These are phyloP conservation scores for Phyllostomus hastatus DNA, from an alignment of 2,113 vertebrate species.

Conservation along the genomic window DNA sequence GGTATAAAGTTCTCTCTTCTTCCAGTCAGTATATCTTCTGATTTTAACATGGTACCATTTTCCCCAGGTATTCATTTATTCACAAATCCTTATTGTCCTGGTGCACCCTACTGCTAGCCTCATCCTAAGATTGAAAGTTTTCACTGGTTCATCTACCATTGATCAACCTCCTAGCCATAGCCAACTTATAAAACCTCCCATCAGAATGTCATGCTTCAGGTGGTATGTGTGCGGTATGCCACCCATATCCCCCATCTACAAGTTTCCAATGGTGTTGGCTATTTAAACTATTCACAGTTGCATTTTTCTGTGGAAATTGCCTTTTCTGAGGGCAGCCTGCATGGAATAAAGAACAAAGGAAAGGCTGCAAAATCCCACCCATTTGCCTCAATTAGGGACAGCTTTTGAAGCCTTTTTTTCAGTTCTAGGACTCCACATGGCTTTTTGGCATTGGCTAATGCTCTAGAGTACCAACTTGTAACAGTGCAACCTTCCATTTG, in stretches of 20 bases:
- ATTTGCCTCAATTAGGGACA: not conserved
- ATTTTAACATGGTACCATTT: not conserved
- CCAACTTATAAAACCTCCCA: not conserved
- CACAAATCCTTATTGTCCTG: not conserved
- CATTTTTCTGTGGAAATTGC: not conserved
- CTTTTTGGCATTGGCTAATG: not conserved
- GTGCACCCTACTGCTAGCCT: fast-evolving
- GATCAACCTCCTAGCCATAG: not conserved
- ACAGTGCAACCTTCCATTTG: not conserved
- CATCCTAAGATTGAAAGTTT: not conserved
- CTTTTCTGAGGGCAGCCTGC: not conserved
- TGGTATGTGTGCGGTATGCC: not conserved
- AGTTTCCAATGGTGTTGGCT: not conserved
- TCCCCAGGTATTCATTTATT: not conserved
- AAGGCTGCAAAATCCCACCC: not conserved
- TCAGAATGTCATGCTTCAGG: not conserved
- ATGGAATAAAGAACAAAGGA: not conserved
- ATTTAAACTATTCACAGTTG: not conserved
- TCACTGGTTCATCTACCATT: not conserved
- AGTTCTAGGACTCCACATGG: not conserved
- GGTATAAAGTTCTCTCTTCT: not conserved
- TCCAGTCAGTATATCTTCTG: not conserved
- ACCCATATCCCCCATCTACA: not conserved
- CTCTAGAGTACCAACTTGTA: not conserved
- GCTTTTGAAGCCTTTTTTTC: not conserved